phyloP scores from a whole-genome alignment of 2,797 vertebrate species.

The Microchirus variegatus region DNA sequence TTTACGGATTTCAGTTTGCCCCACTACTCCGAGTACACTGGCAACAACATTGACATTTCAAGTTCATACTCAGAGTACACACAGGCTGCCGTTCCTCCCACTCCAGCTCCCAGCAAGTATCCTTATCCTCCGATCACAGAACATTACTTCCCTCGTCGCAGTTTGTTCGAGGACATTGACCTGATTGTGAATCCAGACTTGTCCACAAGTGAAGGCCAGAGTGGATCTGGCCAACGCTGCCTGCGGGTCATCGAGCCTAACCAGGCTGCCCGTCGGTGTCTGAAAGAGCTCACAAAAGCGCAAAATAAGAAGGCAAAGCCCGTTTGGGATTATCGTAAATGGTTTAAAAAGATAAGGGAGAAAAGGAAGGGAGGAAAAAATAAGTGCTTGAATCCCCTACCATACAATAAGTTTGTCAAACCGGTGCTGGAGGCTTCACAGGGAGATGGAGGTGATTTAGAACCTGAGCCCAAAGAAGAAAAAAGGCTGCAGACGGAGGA shows the following conservation, averaged over 20 bases:
- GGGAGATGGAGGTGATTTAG: rapidly evolving
- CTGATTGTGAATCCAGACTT: slow-evolving; percentile 36
- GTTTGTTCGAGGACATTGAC: rapidly evolving
- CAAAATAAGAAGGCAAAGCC: background rate
- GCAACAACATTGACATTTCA: background rate
- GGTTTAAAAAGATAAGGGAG: background rate
- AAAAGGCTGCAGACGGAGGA: slow-evolving; percentile 42
- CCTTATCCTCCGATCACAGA: background rate
- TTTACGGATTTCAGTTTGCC: slow-evolving; percentile 12
- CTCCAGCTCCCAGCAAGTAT: background rate
- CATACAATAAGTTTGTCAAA: rapidly evolving
- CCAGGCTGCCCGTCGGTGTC: rapidly evolving
- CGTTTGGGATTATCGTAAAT: no score
- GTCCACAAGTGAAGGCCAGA: slow-evolving; percentile 52
- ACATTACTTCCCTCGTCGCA: background rate
- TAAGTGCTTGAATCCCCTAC: rapidly evolving
- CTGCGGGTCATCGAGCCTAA: slow-evolving; percentile 26
- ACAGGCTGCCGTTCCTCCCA: background rate
- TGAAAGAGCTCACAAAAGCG: rapidly evolving
- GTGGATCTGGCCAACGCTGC: slow-evolving; percentile 19
- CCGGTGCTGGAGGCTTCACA: background rate
- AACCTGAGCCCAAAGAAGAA: background rate
- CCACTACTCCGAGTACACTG: slow-evolving; percentile 13
- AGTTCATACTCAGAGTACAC: slow-evolving; percentile 8
- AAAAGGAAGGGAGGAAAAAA: rapidly evolving